Percentiles rank a stretch among this genome's conserved stretches.
phyloP scores from a whole-genome alignment of 2,113 vertebrate species.

The Prinia subflava region DNA sequence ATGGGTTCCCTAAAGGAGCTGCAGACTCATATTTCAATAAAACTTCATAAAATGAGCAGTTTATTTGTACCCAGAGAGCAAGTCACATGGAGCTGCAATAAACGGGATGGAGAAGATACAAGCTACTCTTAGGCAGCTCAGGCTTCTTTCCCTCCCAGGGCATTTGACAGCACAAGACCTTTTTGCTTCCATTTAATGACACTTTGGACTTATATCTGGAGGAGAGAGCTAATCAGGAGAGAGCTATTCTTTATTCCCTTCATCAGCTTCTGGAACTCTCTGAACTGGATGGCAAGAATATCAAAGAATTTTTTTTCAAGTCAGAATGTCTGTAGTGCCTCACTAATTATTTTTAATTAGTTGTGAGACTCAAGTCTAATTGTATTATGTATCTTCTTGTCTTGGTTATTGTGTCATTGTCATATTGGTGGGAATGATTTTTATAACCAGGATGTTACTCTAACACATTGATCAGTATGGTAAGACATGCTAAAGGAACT shows the following conservation, averaged over 20 bases:
- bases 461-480: background rate
- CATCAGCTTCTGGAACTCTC: background rate
- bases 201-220: background rate
- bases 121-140: background rate
- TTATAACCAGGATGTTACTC: background rate
- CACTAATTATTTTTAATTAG: background rate
- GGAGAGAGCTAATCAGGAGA: background rate
- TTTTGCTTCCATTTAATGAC: background rate
- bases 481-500: background rate
- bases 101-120: background rate
- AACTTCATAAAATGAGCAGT: background rate
- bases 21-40: background rate
- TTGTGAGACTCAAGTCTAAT: background rate
- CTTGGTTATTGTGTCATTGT: background rate
- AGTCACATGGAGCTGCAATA: background rate
- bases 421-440: background rate
- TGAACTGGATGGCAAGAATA: background rate
- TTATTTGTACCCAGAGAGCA: background rate
- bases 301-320: background rate
- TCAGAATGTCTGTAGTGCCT: background rate
- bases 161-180: background rate
- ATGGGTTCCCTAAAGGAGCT: background rate
- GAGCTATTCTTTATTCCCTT: background rate
- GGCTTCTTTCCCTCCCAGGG: background rate
- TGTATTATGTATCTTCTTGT: background rate